Base-by-base conservation (phyloP, 2,113 vertebrate genomes). In the Rousettus leschenaultii region DNA sequence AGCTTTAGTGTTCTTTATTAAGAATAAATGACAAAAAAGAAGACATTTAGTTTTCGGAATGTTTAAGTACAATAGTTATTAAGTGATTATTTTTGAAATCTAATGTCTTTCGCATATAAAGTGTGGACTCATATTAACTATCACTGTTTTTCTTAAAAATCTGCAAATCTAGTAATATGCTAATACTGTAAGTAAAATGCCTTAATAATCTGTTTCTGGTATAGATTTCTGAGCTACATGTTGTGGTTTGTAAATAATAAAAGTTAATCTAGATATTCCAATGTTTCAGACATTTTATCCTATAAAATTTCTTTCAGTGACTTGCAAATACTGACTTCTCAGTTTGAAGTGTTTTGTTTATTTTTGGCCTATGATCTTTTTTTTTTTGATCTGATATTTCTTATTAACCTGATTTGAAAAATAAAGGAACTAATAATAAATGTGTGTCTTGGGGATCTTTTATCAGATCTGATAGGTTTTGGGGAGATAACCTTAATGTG, bases 321-420 rank as follows among this genome's bases (percentile, higher is more conserved):
- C 51, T 96, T 97, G 83, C 83, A 96, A 96, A 95, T 80, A 59
- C 73, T 98, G 97, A 98, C 33, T 97, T 98, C 98, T 98, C 95
- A 84, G 24, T 97, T 97, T 94, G 95, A 97, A 97, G 77, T 97
- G 94, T 98, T 98, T 98, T 98, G 95, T 97, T 94, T 89, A 95
- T 98, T 98, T 98, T 97, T 97, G 97, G 97, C 94, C 87, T 78
- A 35, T 94, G 89, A 97, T 89, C 40, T 40, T 43, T 43, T 94
- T 97, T 94, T 94, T 98, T 96, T 90, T 92, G 98, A 98, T 97
- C 48, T 96, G 79, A 45, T 83, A 97, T 97, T 97, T 97, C 85
- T 98, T 97, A 98, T 97, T 98, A 97, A 98, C 83, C 74, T 83
- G 71, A 88, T 94, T 97, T 86, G 87, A 94, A 97, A 96, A 87